These are phyloP conservation scores for Cephus spinipes DNA, from an alignment of 2,888 invertebrate genomes.

Conservation along the genomic window DNA sequence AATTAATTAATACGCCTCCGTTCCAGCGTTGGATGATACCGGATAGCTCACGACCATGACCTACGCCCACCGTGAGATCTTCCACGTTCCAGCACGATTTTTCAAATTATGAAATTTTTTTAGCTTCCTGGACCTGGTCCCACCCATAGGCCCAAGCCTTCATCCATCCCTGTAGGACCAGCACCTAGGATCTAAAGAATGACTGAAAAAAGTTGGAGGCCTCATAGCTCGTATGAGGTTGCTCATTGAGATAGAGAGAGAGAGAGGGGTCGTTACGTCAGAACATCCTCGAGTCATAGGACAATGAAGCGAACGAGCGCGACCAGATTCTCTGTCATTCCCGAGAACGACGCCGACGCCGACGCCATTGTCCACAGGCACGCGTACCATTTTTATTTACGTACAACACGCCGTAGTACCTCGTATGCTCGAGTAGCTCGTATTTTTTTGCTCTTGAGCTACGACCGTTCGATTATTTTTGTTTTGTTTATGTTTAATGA, in stretches of 20 bases:
- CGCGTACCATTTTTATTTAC: not conserved
- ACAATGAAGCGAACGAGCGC: not conserved
- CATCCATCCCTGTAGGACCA: too few relatives aligned
- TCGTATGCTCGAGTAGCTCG: not conserved
- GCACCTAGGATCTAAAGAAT: not conserved
- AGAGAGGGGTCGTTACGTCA: not conserved
- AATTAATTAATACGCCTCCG: conserved; percentile 58
- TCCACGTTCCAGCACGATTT: not conserved
- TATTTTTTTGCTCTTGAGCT: not conserved
- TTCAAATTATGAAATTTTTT: not conserved
- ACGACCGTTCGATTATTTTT: not conserved
- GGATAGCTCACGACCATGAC: conserved; percentile 42
- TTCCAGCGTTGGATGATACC: conserved; percentile 30
- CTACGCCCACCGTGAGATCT: conserved; percentile 38
- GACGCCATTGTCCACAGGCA: not conserved
- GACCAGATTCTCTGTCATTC: not conserved
- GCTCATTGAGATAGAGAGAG: not conserved
- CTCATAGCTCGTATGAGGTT: not conserved
- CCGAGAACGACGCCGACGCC: not conserved
- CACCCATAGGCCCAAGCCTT: not conserved
- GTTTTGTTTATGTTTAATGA: not conserved
- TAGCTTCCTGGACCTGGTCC: not conserved
- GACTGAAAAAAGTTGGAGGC: not conserved
- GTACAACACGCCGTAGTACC: not conserved
- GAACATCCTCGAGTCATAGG: not conserved